A percentile compares a stretch with the other conserved stretches of the same genome.
phyloP scores from a whole-genome alignment of 2,797 vertebrate species.

The Anas capensis region DNA sequence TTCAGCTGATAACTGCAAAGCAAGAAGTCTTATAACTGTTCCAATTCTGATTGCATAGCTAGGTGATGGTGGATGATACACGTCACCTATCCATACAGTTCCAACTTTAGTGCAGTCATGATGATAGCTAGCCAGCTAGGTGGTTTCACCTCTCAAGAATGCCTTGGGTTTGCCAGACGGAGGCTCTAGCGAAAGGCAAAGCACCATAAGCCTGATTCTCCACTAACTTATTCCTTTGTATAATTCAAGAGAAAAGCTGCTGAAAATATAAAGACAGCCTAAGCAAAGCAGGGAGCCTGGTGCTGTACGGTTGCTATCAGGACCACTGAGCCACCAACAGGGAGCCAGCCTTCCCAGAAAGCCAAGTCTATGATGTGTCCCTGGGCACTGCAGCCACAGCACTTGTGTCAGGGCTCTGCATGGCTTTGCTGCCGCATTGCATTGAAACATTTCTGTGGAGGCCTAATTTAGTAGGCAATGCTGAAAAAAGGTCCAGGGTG shows the following conservation, averaged over 20 bases:
- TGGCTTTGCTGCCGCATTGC: fast-evolving
- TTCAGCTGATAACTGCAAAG: background rate
- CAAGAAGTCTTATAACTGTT: background rate
- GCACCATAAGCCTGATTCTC: background rate
- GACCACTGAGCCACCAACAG: background rate
- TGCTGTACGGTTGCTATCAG: background rate
- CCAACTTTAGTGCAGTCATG: background rate
- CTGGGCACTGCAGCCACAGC: background rate
- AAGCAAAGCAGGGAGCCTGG: background rate
- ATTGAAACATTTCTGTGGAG: background rate
- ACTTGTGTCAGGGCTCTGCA: background rate
- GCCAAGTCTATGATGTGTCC: background rate
- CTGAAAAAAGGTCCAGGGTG: background rate
- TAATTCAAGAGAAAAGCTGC: background rate
- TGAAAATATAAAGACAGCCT: background rate
- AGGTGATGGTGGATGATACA: background rate
- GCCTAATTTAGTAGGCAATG: background rate
- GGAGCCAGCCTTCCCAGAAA: background rate
- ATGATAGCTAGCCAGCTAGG: background rate
- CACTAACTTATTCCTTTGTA: background rate
- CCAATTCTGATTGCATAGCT: background rate
- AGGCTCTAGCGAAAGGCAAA: background rate
- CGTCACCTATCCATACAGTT: background rate
- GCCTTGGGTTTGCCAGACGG: conserved; percentile 28
- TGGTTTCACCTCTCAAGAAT: conserved; percentile 60